These are phyloP conservation scores for Tetheella fluctuosa DNA, from an alignment of 2,888 invertebrate genomes.

Conservation along the genomic window DNA sequence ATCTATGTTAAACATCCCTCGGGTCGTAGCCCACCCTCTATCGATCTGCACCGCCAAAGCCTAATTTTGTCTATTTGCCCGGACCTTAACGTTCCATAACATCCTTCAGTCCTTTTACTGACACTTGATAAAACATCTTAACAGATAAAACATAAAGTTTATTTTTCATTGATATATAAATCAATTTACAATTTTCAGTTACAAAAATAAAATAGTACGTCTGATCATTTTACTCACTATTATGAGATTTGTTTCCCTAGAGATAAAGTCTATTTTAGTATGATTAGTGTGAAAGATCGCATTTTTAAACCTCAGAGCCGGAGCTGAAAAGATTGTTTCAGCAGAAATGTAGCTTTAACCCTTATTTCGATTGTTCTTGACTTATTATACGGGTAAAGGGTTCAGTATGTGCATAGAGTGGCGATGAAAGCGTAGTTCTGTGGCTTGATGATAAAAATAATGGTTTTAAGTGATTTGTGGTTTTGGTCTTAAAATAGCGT, in stretches of 20 bases:
- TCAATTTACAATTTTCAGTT: background rate
- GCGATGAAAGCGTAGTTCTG: background rate
- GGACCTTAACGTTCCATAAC: constrained; percentile 18
- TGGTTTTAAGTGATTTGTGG: background rate
- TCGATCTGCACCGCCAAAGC: constrained; percentile 70
- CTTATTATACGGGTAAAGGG: constrained; percentile 12
- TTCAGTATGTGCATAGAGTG: background rate
- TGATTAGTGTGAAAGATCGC: constrained; percentile 20
- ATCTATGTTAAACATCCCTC: constrained; percentile 45
- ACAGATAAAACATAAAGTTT: background rate
- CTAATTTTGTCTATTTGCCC: constrained; percentile 70
- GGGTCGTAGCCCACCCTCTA: constrained; percentile 57
- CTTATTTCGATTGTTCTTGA: constrained; percentile 19
- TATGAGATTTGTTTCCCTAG: constrained; percentile 11
- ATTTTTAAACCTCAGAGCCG: constrained; percentile 23
- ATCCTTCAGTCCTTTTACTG: constrained; percentile 7
- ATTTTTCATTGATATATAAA: background rate
- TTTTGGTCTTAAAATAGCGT: background rate
- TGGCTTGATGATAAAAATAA: background rate
- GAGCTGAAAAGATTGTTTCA: constrained; percentile 33
- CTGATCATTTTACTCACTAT: background rate
- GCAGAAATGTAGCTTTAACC: constrained; percentile 30
- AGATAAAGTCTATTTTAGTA: constrained; percentile 25
- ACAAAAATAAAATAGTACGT: constrained; percentile 1
- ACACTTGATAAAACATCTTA: constrained; percentile 19